Conservation (phyloP, 2,797 vertebrate species). For the Galago senegalensis region DNA sequence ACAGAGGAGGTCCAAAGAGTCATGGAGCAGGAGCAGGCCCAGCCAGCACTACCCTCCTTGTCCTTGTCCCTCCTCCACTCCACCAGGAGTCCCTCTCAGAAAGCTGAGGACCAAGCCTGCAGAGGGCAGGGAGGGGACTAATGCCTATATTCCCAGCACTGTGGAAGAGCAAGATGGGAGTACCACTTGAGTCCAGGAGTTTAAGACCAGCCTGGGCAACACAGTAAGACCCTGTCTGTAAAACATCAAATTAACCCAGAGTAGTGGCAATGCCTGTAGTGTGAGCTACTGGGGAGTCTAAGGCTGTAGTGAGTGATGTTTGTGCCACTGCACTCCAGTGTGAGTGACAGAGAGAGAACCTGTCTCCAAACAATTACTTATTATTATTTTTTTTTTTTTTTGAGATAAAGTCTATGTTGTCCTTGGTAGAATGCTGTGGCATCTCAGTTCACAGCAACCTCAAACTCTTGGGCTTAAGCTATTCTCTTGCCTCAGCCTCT, state of each 20-base stretch:
- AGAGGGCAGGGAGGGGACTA: background rate
- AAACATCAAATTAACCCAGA: background rate
- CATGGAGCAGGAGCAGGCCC: background rate
- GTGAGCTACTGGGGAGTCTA: background rate
- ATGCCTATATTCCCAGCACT: background rate
- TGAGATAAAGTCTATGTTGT: no score
- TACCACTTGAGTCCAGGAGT: background rate
- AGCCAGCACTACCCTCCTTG: background rate
- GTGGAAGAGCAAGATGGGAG: background rate
- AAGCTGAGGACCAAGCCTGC: background rate
- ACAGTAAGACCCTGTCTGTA: background rate
- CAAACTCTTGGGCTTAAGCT: no score
- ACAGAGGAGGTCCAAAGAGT: background rate
- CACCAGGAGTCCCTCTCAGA: background rate
- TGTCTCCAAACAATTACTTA: background rate
- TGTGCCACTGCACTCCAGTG: background rate
- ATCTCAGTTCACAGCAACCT: no score
- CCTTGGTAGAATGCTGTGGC: no score
- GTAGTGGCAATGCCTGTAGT: background rate
- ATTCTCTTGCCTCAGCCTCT: no score
- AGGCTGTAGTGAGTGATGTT: background rate
- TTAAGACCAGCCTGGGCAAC: background rate
- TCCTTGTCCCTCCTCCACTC: background rate
- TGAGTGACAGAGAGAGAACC: background rate
- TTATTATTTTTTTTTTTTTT: background rate